Conservation (phyloP, 2,113 vertebrate genomes). For the Nannobrachium achirus region DNA sequence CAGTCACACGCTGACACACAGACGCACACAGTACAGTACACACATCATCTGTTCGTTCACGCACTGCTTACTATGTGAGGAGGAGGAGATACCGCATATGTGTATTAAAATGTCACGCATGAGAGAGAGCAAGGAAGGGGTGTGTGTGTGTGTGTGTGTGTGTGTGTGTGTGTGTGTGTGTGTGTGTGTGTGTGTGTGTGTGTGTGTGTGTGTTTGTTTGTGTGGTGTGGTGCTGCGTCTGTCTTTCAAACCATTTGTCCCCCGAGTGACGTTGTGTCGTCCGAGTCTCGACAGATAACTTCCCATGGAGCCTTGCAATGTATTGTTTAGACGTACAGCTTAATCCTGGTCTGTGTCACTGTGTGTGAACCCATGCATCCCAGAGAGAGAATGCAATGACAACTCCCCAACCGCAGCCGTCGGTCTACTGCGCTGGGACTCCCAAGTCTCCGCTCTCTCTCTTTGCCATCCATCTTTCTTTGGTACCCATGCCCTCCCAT, state of each 20-base stretch:
- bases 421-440: neutral
- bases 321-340: constrained; percentile 33
- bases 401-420: constrained; percentile 32
- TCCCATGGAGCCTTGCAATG: constrained; percentile 13
- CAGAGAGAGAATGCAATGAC: constrained; percentile 30
- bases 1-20: neutral
- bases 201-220: too few species aligned
- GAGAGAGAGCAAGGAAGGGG: too few species aligned
- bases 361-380: constrained; percentile 28
- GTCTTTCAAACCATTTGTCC: neutral
- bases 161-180: too few species aligned
- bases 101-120: too few species aligned
- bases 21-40: constrained; percentile 6
- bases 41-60: neutral
- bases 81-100: too few species aligned
- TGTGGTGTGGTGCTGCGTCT: too few species aligned
- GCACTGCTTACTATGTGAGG: too few species aligned
- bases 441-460: constrained; percentile 40
- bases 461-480: constrained; percentile 27
- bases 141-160: too few species aligned
- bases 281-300: constrained; percentile 11
- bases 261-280: constrained; percentile 4
- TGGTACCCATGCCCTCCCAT: too few species aligned
- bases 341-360: constrained; percentile 37
- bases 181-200: too few species aligned